Evolutionary conservation across 2,113 vertebrate genomes (phyloP), one percentile per base, ranked within the genome.

Genomic region (Vimba vimba): DNA sequence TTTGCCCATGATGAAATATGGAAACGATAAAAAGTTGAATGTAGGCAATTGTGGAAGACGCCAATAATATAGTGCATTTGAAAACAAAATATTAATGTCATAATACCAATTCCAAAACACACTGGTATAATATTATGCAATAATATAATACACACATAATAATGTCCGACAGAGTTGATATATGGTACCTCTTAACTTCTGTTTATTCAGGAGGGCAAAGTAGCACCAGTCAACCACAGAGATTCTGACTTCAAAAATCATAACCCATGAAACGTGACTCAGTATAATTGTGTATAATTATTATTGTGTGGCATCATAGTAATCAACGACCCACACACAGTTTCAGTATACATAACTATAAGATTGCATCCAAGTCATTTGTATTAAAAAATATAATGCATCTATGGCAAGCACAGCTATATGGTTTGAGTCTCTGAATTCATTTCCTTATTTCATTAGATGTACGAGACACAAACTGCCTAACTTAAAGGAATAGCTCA

Each of bases 371-470:
- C 47, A 12, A 62, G 27, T 27, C 15, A 45, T 45, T 45, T 47
- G n/a, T 64, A 62, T 80, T 47, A 45, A 80, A 43, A 64, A 64
- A 80, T 43, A 43, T 45, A 64, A 80, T 47, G 15, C 59, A 80
- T 80, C 36, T 62, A 64, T 47, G 8, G n/a, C 79, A 80, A 64
- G n/a, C 59, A 64, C 13, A 80, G 43, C 43, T 62, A 64, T 64
- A 47, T 12, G 30, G 52, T 75, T 59, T 15, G 27, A 36, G 52
- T 80, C 78, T 79, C 55, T 59, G 33, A 60, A 79, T 39, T 60
- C 0, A 60, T 60, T 2, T 9, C 21, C 10, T 10, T 19, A 39
- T 36, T 21, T 78, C 45, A 55, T 43, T 43, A 21, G 17, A 39
- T 27, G 50, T 55, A 55, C 5, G 17, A 57, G 77, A 79, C 19